Base-by-base conservation (phyloP, 2,888 invertebrate species). In the Galeopsomyia nigrocyanea region DNA sequence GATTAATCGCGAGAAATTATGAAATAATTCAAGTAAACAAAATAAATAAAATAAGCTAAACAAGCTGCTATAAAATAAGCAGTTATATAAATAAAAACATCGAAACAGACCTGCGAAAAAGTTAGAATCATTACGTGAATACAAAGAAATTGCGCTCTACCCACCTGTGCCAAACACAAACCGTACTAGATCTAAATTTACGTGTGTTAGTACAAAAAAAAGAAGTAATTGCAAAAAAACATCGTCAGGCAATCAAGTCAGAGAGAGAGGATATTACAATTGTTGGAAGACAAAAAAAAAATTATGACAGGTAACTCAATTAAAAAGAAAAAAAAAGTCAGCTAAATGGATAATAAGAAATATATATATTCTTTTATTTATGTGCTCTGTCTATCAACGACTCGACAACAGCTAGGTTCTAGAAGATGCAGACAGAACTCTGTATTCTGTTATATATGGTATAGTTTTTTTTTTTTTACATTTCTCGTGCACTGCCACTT, bases 331-430 rank as follows among this genome's bases (percentile, higher is more conserved):
- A 75, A 76, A 76, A 76, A 76, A 57, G 47, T 51, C 39, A 72
- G 75, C 77, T 80, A 82, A 80, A 80, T 73, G 74, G 79, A 74
- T 78, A 78, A 39, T 39, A 39, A 7, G 39, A 80, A 74, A 80
- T 78, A 67, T 76, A 79, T 74, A 79, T 66, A 78, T 77, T 78
- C 80, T 77, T 80, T 80, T 26, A 26, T 26, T 26, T 26, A 80
- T 85, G 81, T 82, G 84, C 84, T 86, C 81, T 83, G 85, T 86
- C 85, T 86, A 85, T 86, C 85, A 86, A 84, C 85, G 85, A 86
- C 85, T 85, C 85, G 85, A 85, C 85, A 85, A 85, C 83, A 86
- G 85, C 84, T 83, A 82, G 80, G 80, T 83, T 80, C 80, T 80
- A 83, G 81, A 80, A 84, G 80, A 82, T 83, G 83, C 84, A 83